Percentiles rank a stretch among this genome's conserved stretches.
Evolutionary conservation across 2,888 invertebrate species (phyloP).

Genomic region (Lordiphosa fenestrarum): DNA sequence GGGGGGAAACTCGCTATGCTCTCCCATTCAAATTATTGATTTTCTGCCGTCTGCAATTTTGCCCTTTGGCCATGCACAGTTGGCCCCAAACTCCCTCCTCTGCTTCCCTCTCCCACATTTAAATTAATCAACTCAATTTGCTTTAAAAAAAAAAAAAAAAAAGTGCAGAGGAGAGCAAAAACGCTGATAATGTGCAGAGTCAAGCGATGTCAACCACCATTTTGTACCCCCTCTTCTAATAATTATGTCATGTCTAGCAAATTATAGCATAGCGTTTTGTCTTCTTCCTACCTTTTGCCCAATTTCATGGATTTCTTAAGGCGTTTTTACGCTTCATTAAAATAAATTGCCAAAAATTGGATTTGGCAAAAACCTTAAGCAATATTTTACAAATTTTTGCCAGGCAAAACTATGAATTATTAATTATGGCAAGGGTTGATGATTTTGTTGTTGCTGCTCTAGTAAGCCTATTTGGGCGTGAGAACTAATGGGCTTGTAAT

Average conservation of each 20-base stretch:
- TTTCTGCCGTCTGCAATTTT: conserved; percentile 72
- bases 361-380: conserved; percentile 16
- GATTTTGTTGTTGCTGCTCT: neutral
- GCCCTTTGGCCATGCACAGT: conserved; percentile 63
- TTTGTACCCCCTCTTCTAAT: conserved; percentile 33
- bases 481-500: conserved; percentile 70
- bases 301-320: conserved; percentile 62
- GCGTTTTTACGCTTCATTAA: conserved; percentile 65
- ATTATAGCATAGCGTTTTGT: conserved; percentile 33
- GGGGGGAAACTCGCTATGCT: conserved; percentile 15
- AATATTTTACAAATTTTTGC: conserved; percentile 54
- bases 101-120: conserved; percentile 40
- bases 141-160: conserved; percentile 38
- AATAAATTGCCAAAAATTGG: conserved; percentile 49
- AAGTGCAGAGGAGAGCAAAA: conserved; percentile 38
- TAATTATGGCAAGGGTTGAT: conserved; percentile 46
- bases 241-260: conserved; percentile 64
- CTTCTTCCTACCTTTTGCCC: conserved; percentile 16
- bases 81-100: conserved; percentile 22
- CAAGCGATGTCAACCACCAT: conserved; percentile 23
- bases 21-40: conserved; percentile 67
- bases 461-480: conserved; percentile 64
- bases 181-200: conserved; percentile 25
- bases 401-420: conserved; percentile 66
- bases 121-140: conserved; percentile 74